phyloP scores from a whole-genome alignment of 2,797 vertebrate species.

The Oreonectes daqikongensis region DNA sequence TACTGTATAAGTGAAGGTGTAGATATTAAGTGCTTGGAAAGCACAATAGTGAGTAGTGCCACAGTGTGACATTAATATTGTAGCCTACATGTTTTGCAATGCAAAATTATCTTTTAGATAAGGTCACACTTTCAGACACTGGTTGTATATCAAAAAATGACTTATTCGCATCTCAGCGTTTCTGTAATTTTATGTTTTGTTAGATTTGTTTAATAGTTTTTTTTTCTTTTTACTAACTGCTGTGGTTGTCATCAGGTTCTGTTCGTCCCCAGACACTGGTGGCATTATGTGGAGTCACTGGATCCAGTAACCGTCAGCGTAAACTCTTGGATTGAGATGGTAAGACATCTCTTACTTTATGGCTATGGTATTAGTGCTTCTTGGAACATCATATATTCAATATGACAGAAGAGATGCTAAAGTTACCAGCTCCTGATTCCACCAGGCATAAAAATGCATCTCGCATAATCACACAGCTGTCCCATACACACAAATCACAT shows the following conservation, averaged over 20 bases:
- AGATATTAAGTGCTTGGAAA: constrained; percentile 30
- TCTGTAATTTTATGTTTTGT: not conserved
- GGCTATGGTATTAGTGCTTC: not conserved
- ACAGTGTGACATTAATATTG: not conserved
- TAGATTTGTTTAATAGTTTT: not conserved
- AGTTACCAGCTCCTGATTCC: not conserved
- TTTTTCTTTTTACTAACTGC: not conserved
- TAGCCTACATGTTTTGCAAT: not conserved
- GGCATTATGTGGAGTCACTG: constrained; percentile 96
- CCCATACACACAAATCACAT: not conserved
- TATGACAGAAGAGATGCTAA: not conserved
- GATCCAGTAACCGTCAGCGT: constrained; percentile 93
- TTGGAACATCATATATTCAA: not conserved
- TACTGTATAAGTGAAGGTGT: not conserved
- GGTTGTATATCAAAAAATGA: not conserved
- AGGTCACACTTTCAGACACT: not conserved
- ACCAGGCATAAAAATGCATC: not conserved
- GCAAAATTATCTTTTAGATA: not conserved
- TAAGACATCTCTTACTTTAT: constrained; percentile 62
- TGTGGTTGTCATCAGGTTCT: constrained; percentile 81
- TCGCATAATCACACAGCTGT: not conserved
- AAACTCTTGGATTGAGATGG: constrained; percentile 97
- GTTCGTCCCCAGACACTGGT: constrained; percentile 93
- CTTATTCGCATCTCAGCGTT: not conserved
- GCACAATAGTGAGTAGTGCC: not conserved